These are phyloP conservation scores for Gisinianus flammeolus DNA, from an alignment of 2,888 invertebrate genomes.

Conservation along the genomic window DNA sequence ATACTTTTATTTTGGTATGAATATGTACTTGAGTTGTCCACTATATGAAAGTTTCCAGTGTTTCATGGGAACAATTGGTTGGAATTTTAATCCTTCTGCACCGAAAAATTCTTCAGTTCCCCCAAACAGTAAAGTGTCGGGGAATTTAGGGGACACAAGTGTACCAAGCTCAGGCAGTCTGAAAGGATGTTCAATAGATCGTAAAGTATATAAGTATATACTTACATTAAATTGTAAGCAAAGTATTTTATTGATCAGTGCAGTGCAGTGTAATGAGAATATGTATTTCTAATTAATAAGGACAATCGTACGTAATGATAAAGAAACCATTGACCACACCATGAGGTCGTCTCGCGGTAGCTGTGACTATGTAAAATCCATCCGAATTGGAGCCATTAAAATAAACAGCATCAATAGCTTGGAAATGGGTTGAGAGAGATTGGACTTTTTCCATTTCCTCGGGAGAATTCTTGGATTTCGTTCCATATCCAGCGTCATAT, in stretches of 20 bases:
- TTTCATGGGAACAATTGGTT: constrained; percentile 75
- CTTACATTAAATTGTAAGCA: not conserved
- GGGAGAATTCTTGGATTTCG: constrained; percentile 59
- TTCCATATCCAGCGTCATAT: constrained; percentile 60
- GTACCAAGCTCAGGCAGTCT: constrained; percentile 73
- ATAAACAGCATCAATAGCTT: constrained; percentile 74
- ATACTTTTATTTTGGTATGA: too few relatives aligned
- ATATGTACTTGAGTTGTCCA: constrained; percentile 70
- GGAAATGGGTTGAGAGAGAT: constrained; percentile 65
- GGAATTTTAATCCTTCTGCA: constrained; percentile 73
- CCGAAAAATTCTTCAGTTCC: constrained; percentile 68
- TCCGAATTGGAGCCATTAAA: constrained; percentile 69
- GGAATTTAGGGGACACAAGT: constrained; percentile 72
- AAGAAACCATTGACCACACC: constrained; percentile 70
- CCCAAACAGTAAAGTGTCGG: constrained; percentile 72
- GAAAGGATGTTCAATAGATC: too few relatives aligned
- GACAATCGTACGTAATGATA: constrained; percentile 63
- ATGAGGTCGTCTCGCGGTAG: constrained; percentile 68
- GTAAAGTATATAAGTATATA: too few relatives aligned
- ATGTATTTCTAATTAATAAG: not conserved
- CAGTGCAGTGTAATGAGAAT: not conserved
- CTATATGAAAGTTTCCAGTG: constrained; percentile 73
- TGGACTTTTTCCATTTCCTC: constrained; percentile 68
- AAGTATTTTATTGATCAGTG: not conserved
- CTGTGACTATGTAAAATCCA: constrained; percentile 69